Evolutionary conservation across 2,113 vertebrate species (phyloP).

Genomic region (Monarcha castaneiventris): DNA sequence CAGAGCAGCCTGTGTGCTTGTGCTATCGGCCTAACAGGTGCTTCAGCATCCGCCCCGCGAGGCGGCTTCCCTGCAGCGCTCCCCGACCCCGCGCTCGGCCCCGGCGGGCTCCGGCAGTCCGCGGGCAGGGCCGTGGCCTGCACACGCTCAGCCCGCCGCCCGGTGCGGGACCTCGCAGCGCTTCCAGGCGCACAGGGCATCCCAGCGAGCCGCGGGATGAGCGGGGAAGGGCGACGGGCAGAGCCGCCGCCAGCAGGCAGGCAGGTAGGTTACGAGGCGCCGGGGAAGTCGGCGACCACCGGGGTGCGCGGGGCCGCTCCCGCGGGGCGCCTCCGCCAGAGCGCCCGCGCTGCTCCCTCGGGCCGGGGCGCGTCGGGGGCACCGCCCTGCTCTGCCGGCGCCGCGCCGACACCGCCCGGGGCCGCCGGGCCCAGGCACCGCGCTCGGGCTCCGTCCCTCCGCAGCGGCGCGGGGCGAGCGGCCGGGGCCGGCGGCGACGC

Average conservation of each 20-base stretch:
- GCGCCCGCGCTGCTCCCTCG: neutral
- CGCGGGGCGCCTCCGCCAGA: neutral
- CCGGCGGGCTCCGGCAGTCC: fast-evolving
- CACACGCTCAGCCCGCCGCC: neutral
- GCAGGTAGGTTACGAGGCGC: neutral
- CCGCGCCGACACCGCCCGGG: neutral
- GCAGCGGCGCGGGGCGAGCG: neutral
- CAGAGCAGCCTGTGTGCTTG: fast-evolving
- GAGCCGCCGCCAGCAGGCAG: neutral
- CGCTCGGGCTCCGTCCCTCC: neutral
- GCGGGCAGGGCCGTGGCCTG: neutral
- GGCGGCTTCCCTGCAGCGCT: fast-evolving
- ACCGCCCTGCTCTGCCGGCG: neutral
- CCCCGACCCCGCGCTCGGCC: neutral
- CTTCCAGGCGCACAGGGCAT: neutral
- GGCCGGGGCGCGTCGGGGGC: neutral
- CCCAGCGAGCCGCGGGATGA: neutral
- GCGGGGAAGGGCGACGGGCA: neutral
- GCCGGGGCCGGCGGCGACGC: neutral
- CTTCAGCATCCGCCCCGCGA: fast-evolving
- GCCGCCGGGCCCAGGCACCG: neutral
- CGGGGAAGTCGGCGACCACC: no score
- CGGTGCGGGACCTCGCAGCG: fast-evolving
- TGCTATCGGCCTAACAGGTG: neutral
- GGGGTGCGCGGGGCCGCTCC: neutral